phyloP scores from a whole-genome alignment of 2,888 invertebrate species.

The Papilio elwesi region DNA sequence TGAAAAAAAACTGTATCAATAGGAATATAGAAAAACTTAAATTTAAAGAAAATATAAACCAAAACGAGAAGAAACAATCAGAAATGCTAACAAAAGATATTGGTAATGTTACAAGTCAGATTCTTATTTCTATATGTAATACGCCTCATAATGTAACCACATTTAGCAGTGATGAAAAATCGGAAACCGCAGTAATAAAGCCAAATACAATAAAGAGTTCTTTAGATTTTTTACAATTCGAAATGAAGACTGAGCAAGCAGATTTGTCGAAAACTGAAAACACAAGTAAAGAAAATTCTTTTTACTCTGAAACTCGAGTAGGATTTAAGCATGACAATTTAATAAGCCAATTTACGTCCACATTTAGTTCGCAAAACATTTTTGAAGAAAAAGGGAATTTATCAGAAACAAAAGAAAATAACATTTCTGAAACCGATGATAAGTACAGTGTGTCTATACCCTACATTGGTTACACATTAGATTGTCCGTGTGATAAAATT shows the following conservation, averaged over 20 bases:
- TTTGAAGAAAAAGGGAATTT: slow-evolving; percentile 24
- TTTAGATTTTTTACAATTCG: neutral
- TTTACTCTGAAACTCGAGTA: neutral
- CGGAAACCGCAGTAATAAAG: neutral
- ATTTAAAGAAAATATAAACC: neutral
- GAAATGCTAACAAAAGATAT: slow-evolving; percentile 7
- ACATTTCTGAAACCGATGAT: slow-evolving; percentile 25
- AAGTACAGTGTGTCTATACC: slow-evolving; percentile 44
- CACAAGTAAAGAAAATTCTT: neutral
- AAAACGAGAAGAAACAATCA: neutral
- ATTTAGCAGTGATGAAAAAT: neutral
- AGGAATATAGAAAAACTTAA: slow-evolving; percentile 44
- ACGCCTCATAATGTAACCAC: neutral
- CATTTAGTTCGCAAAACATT: slow-evolving; percentile 27
- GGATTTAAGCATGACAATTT: neutral
- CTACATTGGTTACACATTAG: slow-evolving; percentile 65
- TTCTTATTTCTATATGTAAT: slow-evolving; percentile 15
- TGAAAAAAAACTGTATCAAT: slow-evolving; percentile 62
- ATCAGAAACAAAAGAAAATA: slow-evolving; percentile 25
- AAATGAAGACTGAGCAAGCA: slow-evolving; percentile 1
- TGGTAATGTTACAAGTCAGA: slow-evolving; percentile 1
- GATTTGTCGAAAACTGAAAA: neutral
- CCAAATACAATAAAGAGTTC: neutral
- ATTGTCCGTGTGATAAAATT: slow-evolving; percentile 60
- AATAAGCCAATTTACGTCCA: slow-evolving; percentile 16